phyloP scores from a whole-genome alignment of 2,113 vertebrate genomes.

The Oenanthe melanoleuca region DNA sequence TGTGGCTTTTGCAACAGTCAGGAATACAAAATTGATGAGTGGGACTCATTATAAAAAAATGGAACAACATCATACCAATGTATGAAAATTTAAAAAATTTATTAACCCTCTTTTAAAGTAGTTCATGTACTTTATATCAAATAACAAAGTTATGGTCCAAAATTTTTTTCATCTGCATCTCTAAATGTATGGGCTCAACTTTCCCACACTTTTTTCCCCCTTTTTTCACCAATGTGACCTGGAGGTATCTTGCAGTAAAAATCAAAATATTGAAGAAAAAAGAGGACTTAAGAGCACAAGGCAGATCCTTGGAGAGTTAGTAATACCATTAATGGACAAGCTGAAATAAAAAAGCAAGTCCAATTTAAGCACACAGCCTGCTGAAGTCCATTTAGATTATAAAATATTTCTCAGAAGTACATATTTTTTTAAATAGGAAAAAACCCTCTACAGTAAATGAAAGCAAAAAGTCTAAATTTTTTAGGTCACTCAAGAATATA shows the following conservation, averaged over 20 bases:
- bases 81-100: not conserved
- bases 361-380: not conserved
- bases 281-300: slow-evolving; percentile 35
- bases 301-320: slow-evolving; percentile 63
- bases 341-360: slow-evolving; percentile 58
- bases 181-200: not conserved
- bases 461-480: slow-evolving; percentile 26
- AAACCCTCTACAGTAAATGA: not conserved
- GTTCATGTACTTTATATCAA: not conserved
- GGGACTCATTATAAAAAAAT: not conserved
- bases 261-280: slow-evolving; percentile 46
- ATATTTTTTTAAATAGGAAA: slow-evolving; percentile 72
- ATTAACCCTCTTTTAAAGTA: not conserved
- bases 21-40: slow-evolving; percentile 30
- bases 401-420: slow-evolving; percentile 73
- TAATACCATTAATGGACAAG: slow-evolving; percentile 69
- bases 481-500: not conserved
- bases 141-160: not conserved
- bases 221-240: slow-evolving; percentile 49
- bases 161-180: not conserved
- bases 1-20: not conserved
- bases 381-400: slow-evolving; percentile 69
- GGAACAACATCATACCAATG: not conserved
- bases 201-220: not conserved
- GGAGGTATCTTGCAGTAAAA: slow-evolving; percentile 58